These are phyloP conservation scores for Dasyornis broadbenti DNA, from an alignment of 2,113 vertebrate genomes.

Conservation along the genomic window DNA sequence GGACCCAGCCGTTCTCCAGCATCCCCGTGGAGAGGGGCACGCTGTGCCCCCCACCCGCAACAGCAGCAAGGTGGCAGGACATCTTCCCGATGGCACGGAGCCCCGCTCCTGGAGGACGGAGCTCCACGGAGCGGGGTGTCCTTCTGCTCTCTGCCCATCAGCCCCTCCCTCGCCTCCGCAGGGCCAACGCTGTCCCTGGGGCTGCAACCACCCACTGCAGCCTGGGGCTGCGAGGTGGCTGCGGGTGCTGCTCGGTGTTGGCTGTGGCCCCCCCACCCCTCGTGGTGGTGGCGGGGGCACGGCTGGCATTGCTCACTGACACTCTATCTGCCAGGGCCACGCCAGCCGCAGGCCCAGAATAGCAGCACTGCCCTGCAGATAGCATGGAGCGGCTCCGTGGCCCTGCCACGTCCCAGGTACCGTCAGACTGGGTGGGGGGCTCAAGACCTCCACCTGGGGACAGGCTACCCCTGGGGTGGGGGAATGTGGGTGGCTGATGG, in stretches of 20 bases:
- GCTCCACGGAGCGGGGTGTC: rapidly evolving
- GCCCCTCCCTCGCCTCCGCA: background rate
- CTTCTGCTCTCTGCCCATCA: background rate
- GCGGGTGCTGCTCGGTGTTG: background rate
- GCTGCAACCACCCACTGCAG: background rate
- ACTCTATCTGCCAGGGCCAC: slow-evolving; percentile 36
- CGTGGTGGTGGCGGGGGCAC: background rate
- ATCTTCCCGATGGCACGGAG: background rate
- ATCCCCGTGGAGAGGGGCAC: background rate
- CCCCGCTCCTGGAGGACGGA: background rate
- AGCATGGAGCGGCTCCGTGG: slow-evolving; percentile 45
- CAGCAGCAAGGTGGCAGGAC: no score
- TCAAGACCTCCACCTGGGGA: background rate
- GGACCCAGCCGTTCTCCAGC: background rate
- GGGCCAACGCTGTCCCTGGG: background rate
- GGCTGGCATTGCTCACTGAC: slow-evolving; percentile 45
- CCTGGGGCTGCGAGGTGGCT: background rate
- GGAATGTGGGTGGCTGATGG: rapidly evolving
- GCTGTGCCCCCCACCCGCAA: background rate
- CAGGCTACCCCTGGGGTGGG: background rate
- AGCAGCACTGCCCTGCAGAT: slow-evolving; percentile 24
- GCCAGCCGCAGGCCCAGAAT: slow-evolving; percentile 49
- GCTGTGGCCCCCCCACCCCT: background rate
- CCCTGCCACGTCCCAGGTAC: slow-evolving; percentile 29
- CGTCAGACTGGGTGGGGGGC: background rate